phyloP scores from a whole-genome alignment of 2,113 vertebrate genomes.

The Tupaia chinensis region DNA sequence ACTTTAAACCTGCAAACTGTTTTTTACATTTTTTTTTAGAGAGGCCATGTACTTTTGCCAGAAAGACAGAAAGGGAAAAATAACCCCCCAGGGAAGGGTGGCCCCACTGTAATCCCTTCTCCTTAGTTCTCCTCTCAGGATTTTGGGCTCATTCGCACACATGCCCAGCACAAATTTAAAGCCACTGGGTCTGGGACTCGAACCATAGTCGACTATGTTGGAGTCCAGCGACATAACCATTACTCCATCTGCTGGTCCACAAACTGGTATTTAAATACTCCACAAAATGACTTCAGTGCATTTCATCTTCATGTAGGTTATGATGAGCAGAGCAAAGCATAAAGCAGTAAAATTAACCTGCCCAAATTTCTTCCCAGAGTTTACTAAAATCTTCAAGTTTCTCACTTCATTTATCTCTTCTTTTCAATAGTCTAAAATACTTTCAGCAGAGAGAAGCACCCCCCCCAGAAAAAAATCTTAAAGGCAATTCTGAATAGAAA shows the following conservation, averaged over 20 bases:
- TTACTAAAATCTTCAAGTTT: neutral
- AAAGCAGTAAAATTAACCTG: neutral
- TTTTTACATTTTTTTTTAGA: neutral
- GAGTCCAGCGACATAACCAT: no score
- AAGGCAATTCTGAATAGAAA: constrained; percentile 65
- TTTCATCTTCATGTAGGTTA: neutral
- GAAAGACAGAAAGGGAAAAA: no score
- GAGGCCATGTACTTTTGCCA: no score
- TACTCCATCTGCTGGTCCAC: no score
- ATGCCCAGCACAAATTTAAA: no score
- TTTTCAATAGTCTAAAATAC: constrained; percentile 12
- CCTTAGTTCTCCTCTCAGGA: no score
- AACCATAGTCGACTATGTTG: no score
- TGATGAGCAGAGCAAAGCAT: neutral
- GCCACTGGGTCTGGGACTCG: no score
- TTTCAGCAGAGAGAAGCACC: neutral
- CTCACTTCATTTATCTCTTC: constrained; percentile 3
- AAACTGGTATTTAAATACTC: neutral
- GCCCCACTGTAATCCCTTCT: no score
- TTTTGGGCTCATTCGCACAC: no score
- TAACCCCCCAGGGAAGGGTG: no score
- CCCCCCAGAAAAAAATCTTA: constrained; percentile 8
- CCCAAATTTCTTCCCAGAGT: neutral
- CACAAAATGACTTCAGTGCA: neutral
- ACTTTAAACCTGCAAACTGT: neutral